Evolutionary conservation across 2,888 invertebrate genomes (phyloP).

Genomic region (Diloba caeruleocephala): DNA sequence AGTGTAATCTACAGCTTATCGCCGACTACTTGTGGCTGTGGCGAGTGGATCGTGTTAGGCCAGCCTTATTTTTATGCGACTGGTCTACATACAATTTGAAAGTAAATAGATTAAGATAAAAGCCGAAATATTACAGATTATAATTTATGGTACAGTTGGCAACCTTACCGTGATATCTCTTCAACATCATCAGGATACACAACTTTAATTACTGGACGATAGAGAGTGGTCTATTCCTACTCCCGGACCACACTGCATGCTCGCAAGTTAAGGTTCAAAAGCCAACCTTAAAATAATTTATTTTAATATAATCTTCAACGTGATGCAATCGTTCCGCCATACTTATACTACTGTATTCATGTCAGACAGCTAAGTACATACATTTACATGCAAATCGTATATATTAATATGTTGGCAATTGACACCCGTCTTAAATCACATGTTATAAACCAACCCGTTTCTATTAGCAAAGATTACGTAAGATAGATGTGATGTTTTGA

Average conservation of each 20-base stretch:
- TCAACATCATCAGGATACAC: no score
- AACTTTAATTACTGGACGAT: no score
- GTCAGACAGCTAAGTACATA: slow-evolving; percentile 53
- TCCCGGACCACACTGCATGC: neutral
- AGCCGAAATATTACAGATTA: no score
- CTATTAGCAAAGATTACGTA: slow-evolving; percentile 30
- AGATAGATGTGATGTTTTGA: neutral
- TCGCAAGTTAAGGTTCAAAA: slow-evolving; percentile 6
- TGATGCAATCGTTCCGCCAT: slow-evolving; percentile 44
- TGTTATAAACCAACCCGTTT: slow-evolving; percentile 54
- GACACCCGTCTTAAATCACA: slow-evolving; percentile 61
- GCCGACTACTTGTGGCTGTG: no score
- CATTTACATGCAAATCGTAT: slow-evolving; percentile 63
- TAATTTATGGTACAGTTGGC: no score
- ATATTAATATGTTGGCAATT: slow-evolving; percentile 62
- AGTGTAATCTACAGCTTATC: no score
- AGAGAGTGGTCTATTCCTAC: neutral
- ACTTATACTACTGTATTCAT: slow-evolving; percentile 56
- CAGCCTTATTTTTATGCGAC: no score
- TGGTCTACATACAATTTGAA: no score
- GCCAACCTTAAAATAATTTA: slow-evolving; percentile 16
- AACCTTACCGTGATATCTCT: no score
- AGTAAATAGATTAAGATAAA: no score
- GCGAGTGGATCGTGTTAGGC: no score
- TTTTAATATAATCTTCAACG: slow-evolving; percentile 19